phyloP scores from a whole-genome alignment of 2,797 vertebrate genomes.

The Dendrocincla fuliginosa region DNA sequence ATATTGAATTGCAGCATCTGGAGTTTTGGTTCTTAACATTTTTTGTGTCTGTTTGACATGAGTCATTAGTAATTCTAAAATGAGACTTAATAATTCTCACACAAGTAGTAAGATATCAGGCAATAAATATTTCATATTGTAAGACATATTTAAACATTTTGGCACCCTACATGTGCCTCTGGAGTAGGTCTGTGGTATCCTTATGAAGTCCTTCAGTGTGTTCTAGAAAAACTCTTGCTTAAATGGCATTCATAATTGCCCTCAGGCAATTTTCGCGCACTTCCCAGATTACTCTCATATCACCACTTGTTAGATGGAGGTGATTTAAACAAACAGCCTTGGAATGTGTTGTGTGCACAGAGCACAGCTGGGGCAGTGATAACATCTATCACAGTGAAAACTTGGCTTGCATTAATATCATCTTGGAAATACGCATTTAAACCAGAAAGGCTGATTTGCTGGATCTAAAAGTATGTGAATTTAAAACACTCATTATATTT shows the following conservation, averaged over 20 bases:
- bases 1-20: not conserved
- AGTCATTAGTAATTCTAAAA: conserved; percentile 35
- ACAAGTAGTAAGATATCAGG: not conserved
- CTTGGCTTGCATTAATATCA: not conserved
- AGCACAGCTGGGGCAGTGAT: not conserved
- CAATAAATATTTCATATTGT: conserved; percentile 38
- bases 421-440: not conserved
- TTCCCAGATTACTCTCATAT: not conserved
- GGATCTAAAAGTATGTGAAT: not conserved
- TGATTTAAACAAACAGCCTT: not conserved
- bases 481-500: not conserved
- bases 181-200: not conserved
- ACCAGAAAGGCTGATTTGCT: not conserved
- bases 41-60: not conserved
- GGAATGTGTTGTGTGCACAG: not conserved
- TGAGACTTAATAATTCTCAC: conserved; percentile 35
- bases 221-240: not conserved
- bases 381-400: not conserved
- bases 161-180: not conserved
- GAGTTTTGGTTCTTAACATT: not conserved
- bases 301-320: conserved; percentile 3
- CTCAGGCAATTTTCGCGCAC: not conserved
- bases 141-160: conserved; percentile 1
- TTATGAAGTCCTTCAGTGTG: not conserved
- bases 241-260: not conserved